A percentile compares a stretch with the other conserved stretches of the same genome.
Conservation (phyloP, 2,113 vertebrate genomes). For the Prietella phreatophila region DNA sequence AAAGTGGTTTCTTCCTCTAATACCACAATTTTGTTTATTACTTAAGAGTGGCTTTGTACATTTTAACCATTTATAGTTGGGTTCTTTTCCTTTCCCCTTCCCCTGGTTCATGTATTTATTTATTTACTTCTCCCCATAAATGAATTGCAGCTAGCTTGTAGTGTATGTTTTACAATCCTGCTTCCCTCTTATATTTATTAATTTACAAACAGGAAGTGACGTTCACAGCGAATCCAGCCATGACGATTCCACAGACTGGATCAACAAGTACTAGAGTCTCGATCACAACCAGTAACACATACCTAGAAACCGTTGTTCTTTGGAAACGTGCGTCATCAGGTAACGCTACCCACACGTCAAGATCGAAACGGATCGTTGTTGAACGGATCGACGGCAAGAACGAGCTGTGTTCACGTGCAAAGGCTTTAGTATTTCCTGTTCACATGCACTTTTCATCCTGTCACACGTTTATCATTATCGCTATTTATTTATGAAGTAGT, state of each 20-base stretch:
- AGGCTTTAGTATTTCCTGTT: not conserved
- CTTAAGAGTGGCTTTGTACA: not conserved
- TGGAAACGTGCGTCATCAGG: not conserved
- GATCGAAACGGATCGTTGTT: not conserved
- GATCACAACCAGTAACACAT: not conserved
- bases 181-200: not conserved
- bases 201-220: slow-evolving; percentile 58
- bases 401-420: not conserved
- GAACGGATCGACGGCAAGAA: not conserved
- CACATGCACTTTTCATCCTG: not conserved
- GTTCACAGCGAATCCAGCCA: slow-evolving; percentile 55
- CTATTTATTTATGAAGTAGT: slow-evolving; percentile 32
- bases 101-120: not conserved
- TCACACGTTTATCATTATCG: not conserved
- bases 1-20: not conserved
- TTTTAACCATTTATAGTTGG: not conserved
- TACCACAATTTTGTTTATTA: too few species aligned
- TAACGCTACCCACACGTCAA: not conserved
- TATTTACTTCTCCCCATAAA: not conserved
- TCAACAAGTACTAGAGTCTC: slow-evolving; percentile 66
- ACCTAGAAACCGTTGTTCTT: not conserved
- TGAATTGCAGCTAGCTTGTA: not conserved
- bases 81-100: not conserved
- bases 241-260: slow-evolving; percentile 86
- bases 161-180: not conserved